Conservation (phyloP, 2,797 vertebrate species). For the Macropus fuliginosus region DNA sequence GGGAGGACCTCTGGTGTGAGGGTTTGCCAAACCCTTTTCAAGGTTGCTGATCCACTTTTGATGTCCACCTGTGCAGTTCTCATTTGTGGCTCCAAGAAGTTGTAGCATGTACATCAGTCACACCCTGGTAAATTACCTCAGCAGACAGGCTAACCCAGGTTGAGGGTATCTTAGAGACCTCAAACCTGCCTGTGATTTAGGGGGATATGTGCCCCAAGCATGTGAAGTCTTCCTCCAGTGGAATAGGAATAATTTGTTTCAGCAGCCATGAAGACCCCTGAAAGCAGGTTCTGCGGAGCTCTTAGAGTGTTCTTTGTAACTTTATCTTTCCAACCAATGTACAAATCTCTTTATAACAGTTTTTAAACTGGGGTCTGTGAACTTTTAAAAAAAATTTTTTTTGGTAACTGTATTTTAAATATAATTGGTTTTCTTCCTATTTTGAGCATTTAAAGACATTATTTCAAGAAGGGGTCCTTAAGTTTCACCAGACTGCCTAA, state of each 20-base stretch:
- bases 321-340: neutral
- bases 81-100: neutral
- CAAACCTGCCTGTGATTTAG: neutral
- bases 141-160: neutral
- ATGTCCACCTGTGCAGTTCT: neutral
- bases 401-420: neutral
- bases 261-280: neutral
- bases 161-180: neutral
- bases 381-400: neutral
- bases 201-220: neutral
- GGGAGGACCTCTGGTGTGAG: neutral
- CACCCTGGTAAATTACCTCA: neutral
- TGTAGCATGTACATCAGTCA: neutral
- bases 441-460: neutral
- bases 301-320: neutral
- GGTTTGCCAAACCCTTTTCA: neutral
- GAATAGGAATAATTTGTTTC: neutral
- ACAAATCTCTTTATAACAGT: neutral
- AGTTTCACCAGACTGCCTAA: neutral
- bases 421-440: neutral
- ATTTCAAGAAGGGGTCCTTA: neutral
- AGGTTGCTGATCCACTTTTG: neutral
- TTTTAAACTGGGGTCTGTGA: neutral
- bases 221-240: neutral
- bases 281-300: neutral